Evolutionary conservation across 2,113 vertebrate species (phyloP).

Genomic region (Oophaga pumilio): DNA sequence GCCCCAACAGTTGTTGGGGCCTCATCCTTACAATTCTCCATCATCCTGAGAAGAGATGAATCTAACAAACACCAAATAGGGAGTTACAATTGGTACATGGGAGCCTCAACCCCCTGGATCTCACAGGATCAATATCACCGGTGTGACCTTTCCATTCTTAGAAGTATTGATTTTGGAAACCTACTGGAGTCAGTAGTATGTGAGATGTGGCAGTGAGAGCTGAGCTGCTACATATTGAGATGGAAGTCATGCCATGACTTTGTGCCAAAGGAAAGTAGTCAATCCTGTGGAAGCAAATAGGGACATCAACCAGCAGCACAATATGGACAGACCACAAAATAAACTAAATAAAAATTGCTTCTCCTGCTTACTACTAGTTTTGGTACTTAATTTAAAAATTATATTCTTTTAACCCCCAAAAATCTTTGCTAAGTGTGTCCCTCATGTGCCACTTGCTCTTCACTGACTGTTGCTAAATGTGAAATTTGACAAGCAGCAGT

Average conservation of each 20-base stretch:
- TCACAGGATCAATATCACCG: slow-evolving; percentile 1
- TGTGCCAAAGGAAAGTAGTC: not conserved
- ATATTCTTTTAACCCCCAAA: no score
- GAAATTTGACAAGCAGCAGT: no score
- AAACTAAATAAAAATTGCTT: not conserved
- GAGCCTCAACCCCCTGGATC: not conserved
- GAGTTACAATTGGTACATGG: not conserved
- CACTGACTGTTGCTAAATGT: no score
- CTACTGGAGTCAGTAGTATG: slow-evolving; percentile 14
- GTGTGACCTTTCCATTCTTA: slow-evolving; percentile 7
- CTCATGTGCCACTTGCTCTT: no score
- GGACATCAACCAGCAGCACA: not conserved
- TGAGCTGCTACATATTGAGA: not conserved
- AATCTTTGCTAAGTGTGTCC: no score
- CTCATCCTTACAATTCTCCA: not conserved
- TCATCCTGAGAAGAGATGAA: not conserved
- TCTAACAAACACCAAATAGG: not conserved
- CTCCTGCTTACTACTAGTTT: no score
- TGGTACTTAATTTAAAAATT: no score
- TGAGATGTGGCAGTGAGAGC: slow-evolving; percentile 1
- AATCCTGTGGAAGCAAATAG: not conserved
- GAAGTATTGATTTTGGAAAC: slow-evolving; percentile 31
- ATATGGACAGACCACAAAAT: not conserved
- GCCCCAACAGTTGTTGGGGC: not conserved
- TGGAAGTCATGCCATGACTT: not conserved